These are phyloP conservation scores for Chelonoidis abingdonii DNA, from an alignment of 2,113 vertebrate species.

Conservation along the genomic window DNA sequence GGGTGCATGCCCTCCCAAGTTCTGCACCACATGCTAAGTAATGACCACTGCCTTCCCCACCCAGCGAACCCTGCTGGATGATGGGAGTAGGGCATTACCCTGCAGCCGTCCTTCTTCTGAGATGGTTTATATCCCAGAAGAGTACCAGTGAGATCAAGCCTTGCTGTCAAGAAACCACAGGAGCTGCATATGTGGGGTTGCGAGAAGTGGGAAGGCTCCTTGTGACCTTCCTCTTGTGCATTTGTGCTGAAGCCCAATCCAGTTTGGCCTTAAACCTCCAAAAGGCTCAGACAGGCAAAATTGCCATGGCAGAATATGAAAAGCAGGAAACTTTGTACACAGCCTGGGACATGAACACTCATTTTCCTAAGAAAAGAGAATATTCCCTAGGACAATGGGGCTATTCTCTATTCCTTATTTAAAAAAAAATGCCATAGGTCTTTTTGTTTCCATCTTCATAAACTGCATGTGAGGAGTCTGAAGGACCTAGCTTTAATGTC, in stretches of 20 bases:
- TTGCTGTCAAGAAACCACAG: not conserved
- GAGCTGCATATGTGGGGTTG: not conserved
- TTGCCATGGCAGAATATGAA: rapidly evolving
- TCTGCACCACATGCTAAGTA: not conserved
- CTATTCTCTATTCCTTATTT: not conserved
- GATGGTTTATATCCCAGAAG: not conserved
- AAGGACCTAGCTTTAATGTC: not conserved
- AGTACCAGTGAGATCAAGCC: not conserved
- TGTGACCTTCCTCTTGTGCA: rapidly evolving
- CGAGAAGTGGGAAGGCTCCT: not conserved
- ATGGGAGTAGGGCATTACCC: not conserved
- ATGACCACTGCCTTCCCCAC: not conserved
- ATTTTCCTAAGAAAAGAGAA: rapidly evolving
- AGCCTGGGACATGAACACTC: not conserved
- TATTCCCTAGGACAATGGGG: not conserved
- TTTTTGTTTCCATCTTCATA: not conserved
- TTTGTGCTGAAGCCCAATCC: rapidly evolving
- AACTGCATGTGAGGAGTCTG: not conserved
- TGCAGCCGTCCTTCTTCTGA: not conserved
- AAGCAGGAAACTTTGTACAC: rapidly evolving
- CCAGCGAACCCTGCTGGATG: not conserved
- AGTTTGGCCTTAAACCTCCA: not conserved
- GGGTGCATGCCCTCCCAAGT: not conserved
- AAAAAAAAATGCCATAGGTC: not conserved
- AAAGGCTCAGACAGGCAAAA: not conserved